Base-by-base conservation (phyloP, 2,888 invertebrate species). In the Archaeoteleia sp. region DNA sequence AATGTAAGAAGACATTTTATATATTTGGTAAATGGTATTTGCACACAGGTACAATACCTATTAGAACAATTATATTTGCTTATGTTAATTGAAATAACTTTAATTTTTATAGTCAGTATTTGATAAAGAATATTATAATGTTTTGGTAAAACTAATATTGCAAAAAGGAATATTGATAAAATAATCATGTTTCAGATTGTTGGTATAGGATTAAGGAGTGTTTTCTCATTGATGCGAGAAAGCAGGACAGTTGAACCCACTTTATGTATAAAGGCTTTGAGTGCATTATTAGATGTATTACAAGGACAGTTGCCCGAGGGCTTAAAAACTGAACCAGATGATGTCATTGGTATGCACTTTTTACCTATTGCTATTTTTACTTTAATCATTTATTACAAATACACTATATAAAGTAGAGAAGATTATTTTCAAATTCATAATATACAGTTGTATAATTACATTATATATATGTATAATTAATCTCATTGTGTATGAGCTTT, bases 211-310 rank as follows among this genome's bases (percentile, higher is more conserved):
- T 85, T 95, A 70, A 89, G 92, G 74, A 94, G 95, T 70, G 93
- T 98, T 2, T 97, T 98, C 86, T 93, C 96, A 77, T 87, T 98
- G 27, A 94, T 98, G 74, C 90, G 93, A 62, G 96, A 97, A 83
- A 94, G 97, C 49, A 89, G 95, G 62, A 89, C 89, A 51, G 89
- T 92, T 9, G 95, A 97, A 86, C 93, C 96, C 1, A 88, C 89
- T 57, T 88, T 98, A 49, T 98, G 98, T 86, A 93, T 94, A 40
- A 93, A 93, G 85, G 95, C 97, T 2, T 87, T 98, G 27, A 89
- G 90, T 73, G 96, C 98, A 1, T 86, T 98, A 70, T 87, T 98
- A 29, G 95, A 97, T 86, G 93, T 97, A 51, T 88, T 98, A 55
- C 96, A 98, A 87, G 95, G 95, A 14, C 94, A 95, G 82, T 89